Base-by-base conservation (phyloP, 1,140 invertebrate species). In the Diprion similis region DNA sequence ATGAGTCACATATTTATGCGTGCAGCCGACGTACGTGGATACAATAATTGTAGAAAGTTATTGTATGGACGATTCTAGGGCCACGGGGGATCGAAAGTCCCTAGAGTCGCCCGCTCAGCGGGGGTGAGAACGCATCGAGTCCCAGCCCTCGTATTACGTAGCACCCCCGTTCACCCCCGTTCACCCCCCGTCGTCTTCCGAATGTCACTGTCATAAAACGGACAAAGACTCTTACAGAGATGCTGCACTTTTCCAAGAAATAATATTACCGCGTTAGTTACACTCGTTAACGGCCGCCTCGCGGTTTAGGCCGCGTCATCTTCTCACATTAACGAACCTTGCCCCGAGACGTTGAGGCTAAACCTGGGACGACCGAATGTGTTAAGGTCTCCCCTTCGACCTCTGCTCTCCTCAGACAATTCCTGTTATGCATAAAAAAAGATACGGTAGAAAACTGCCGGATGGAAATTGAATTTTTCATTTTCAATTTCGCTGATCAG, bases 21-120 rank as follows among this genome's bases (percentile, higher is more conserved):
- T 19, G 24, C 24, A 15, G 70, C 70, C 47, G 66, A 66, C 75
- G 66, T 73, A 68, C 68, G 68, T 64, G 70, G 68, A 66, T 71
- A 59, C 46, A 46, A 24, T 37, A 17, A 37, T 15, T 65, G 68
- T 18, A 70, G 66, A 18, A 74, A 64, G 69, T 47, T 46, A 19
- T 46, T 51, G 24, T 66, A 9, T 8, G 15, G 24, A 72, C 24
- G 68, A 72, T 37, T 24, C 11, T 13, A 10, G 48, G 13, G 10
- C 15, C 10, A 66, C 11, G 10, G 24, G 24, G 66, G 66, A 66
- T 68, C 69, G 68, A 37, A 10, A 37, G 9, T 17, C 8, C 11
- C 51, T 9, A 13, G 11, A 59, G 51, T 17, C 51, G 51, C 51
- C 11, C n/a, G 7, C 51, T 59, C 51, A 15, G 51, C 51, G 51